These are phyloP conservation scores for Lota lota DNA, from an alignment of 2,113 vertebrate species.

Conservation along the genomic window DNA sequence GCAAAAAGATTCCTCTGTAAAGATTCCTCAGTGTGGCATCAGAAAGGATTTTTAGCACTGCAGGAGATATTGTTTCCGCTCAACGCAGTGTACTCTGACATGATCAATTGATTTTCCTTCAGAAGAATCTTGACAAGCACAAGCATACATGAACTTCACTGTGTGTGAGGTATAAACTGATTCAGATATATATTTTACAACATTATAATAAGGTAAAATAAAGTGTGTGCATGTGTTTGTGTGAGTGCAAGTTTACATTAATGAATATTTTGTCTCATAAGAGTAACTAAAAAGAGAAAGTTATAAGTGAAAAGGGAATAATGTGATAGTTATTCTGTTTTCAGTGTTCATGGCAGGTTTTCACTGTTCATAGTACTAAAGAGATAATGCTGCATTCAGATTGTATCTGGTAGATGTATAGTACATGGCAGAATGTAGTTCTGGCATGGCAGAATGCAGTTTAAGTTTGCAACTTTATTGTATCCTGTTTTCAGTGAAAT, in stretches of 20 bases:
- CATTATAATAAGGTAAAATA: no score
- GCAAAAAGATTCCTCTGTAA: constrained; percentile 4
- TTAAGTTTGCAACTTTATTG: neutral
- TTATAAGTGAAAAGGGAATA: no score
- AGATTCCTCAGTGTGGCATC: neutral
- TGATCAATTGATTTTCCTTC: neutral
- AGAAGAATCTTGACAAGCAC: constrained; percentile 1
- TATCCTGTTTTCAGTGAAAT: neutral
- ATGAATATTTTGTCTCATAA: no score
- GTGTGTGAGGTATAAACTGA: neutral
- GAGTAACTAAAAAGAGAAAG: no score
- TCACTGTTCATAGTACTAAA: no score
- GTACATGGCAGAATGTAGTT: neutral
- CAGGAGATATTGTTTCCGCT: neutral
- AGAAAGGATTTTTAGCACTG: constrained; percentile 3
- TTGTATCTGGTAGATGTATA: no score
- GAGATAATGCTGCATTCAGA: neutral
- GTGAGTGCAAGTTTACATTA: no score
- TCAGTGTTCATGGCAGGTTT: no score
- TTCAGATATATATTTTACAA: no score
- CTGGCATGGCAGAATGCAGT: neutral
- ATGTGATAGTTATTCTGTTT: no score
- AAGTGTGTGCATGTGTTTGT: no score
- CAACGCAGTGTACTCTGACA: constrained; percentile 1
- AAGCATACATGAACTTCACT: neutral